A percentile compares a stretch with the other conserved stretches of the same genome.
phyloP scores from a whole-genome alignment of 2,888 invertebrate species.

The Nycteola revayana region DNA sequence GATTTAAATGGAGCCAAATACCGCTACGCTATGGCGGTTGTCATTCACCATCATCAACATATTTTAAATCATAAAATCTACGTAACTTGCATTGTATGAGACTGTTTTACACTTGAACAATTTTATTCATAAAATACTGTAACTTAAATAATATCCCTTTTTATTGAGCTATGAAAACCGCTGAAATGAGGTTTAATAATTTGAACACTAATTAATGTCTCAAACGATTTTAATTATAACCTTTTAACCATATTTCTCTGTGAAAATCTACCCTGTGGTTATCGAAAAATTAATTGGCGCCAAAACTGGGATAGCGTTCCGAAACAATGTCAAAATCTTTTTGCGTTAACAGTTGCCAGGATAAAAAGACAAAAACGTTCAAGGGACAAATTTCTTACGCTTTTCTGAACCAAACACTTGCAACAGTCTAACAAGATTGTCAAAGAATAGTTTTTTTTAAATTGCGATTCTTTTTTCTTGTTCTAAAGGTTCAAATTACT shows the following conservation, averaged over 20 bases:
- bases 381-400: slow-evolving; percentile 75
- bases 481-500: slow-evolving; percentile 6
- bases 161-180: too few relatives aligned
- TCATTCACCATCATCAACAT: too few relatives aligned
- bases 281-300: slow-evolving; percentile 67
- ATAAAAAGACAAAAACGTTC: slow-evolving; percentile 49
- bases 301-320: slow-evolving; percentile 58
- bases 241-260: slow-evolving; percentile 3
- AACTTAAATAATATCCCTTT: too few relatives aligned
- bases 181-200: too few relatives aligned
- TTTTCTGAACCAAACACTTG: slow-evolving; percentile 52
- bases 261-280: slow-evolving; percentile 37
- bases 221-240: too few relatives aligned
- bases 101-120: too few relatives aligned
- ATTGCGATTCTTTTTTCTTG: background rate
- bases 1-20: too few relatives aligned
- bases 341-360: slow-evolving; percentile 61
- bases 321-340: slow-evolving; percentile 74
- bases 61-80: too few relatives aligned
- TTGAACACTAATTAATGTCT: too few relatives aligned
- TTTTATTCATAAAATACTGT: too few relatives aligned
- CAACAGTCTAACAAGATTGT: slow-evolving; percentile 5
- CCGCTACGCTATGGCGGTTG: too few relatives aligned
- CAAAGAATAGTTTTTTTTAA: background rate
- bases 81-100: too few relatives aligned